Conservation (phyloP, 2,888 invertebrate genomes). For the Siphlonurus alternatus region DNA sequence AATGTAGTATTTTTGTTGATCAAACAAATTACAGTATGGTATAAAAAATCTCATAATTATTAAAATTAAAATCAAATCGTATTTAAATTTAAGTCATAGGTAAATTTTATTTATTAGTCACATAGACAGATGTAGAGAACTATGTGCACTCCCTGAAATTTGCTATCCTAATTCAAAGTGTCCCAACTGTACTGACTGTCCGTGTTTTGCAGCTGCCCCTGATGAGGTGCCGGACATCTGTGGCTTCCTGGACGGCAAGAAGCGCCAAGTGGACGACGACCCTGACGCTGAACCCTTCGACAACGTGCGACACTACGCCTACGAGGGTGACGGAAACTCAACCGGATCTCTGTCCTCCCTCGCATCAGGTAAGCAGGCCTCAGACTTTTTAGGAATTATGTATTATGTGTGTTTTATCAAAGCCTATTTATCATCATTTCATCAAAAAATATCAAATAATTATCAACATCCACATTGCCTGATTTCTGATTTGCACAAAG, state of each 20-base stretch:
- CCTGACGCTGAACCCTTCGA: conserved; percentile 85
- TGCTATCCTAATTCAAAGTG: no score
- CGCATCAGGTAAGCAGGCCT: conserved; percentile 57
- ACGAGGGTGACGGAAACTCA: conserved; percentile 90
- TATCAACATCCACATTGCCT: no score
- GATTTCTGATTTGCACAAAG: no score
- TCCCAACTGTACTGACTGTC: no score
- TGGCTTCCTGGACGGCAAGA: conserved; percentile 77
- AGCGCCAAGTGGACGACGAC: conserved; percentile 79
- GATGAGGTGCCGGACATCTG: conserved; percentile 69
- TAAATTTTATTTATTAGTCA: no score
- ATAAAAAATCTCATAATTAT: neutral
- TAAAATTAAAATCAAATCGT: neutral
- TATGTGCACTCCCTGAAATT: no score
- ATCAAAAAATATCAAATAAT: no score
- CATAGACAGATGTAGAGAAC: no score
- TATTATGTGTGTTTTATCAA: conserved; percentile 5
- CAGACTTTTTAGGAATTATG: no score
- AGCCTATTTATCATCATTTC: neutral
- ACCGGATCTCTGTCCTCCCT: conserved; percentile 85
- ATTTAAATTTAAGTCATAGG: no score
- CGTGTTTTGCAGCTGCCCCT: conserved; percentile 22
- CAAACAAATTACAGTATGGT: neutral
- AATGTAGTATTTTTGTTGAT: neutral
- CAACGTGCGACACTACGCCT: conserved; percentile 93